Base-by-base conservation (phyloP, 2,888 invertebrate species). In the Drosophila picticornis region DNA sequence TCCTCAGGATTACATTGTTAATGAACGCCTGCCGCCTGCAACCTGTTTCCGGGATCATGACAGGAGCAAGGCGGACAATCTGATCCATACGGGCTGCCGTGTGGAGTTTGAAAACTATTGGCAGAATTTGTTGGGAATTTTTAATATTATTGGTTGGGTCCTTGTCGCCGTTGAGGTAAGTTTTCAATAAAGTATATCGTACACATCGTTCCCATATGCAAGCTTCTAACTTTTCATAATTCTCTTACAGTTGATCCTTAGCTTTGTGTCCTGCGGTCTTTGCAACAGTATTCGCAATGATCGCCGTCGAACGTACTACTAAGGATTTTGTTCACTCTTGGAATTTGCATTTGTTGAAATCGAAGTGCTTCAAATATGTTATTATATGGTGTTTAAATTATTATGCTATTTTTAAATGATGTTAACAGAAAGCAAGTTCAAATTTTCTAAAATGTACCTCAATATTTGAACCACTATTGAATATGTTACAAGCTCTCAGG, bases 251-350 rank as follows among this genome's bases (percentile, higher is more conserved):
- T 16, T 91, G 0, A 93, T 96, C 83, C 96, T 96, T 57, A 96
- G 97, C 72, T 94, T 97, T 86, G 96, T 98, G 92, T 96, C 97
- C 59, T 96, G 98, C 93, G 97, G 97, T 91, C 94, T 98, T 91
- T 97, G 97, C 84, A 96, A 96, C 92, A 96, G 97, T 91, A 97
- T 98, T 93, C 95, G 96, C 93, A 97, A 97, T 93, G 96, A 96
- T 92, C 95, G 95, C 89, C 95, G 96, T 94, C 95, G 96, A 93
- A 94, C 95, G 81, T 94, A 93, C 93, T 95, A 94, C 94, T 95
- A 94, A 94, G 93, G 2, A 27, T 29, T 27, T 48, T 22, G 11
- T 27, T n/a, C n/a, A 29, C 11, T 38, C 25, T 19, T 19, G 25
- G n/a, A 40, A 57, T 2, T 57, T 64, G 73, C 76, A 82, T 79